Evolutionary conservation across 2,888 invertebrate genomes (phyloP).

Genomic region (Thecocarcelia acutangulata): DNA sequence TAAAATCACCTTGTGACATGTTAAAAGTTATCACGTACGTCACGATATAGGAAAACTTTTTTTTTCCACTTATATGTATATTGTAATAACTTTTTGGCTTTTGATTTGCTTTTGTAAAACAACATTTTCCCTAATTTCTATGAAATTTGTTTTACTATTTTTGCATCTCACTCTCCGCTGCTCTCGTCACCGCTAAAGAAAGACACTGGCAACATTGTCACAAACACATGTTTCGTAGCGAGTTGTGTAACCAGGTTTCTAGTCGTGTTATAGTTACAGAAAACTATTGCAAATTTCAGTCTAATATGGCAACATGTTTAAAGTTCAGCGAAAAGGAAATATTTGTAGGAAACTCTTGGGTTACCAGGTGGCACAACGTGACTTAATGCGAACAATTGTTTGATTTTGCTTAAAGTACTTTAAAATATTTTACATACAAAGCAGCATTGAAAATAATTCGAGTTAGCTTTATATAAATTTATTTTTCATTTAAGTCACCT

Average conservation of each 20-base stretch:
- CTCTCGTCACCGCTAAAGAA: background rate
- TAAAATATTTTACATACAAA: conserved; percentile 6
- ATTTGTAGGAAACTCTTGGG: conserved; percentile 33
- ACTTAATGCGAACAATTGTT: conserved; percentile 28
- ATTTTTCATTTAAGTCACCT: conserved; percentile 23
- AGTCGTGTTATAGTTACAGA: conserved; percentile 64
- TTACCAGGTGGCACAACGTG: conserved; percentile 45
- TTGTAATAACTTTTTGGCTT: conserved; percentile 23
- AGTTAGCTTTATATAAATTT: background rate
- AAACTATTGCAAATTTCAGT: conserved; percentile 62
- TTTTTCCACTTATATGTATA: background rate
- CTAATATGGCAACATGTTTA: conserved; percentile 59
- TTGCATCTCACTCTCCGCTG: too few species aligned
- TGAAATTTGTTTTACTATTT: conserved; percentile 26
- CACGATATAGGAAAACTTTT: conserved; percentile 74
- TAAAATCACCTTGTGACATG: conserved; percentile 79
- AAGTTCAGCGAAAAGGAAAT: conserved; percentile 14
- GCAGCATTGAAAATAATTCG: background rate
- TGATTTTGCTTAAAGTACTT: background rate
- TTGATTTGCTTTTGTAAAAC: conserved; percentile 56
- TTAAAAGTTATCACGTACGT: conserved; percentile 78
- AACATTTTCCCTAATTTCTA: conserved; percentile 66
- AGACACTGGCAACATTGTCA: conserved; percentile 12
- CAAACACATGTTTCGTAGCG: conserved; percentile 35
- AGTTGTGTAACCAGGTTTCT: conserved; percentile 28